Evolutionary conservation across 2,797 vertebrate genomes (phyloP).

Genomic region (Cheirogaleus major): DNA sequence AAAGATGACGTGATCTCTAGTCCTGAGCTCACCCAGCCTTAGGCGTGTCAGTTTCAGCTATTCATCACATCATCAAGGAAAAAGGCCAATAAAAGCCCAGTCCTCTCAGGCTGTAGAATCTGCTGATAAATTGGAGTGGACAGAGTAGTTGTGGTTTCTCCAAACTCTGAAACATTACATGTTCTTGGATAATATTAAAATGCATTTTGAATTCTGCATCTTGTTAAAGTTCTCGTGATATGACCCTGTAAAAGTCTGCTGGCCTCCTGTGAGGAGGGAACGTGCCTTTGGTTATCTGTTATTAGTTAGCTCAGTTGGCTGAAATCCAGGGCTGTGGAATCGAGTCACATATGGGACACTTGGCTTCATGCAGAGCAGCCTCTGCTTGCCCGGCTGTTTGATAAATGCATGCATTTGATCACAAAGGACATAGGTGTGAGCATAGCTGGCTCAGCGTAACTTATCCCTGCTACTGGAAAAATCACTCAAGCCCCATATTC

Average conservation of each 20-base stretch:
- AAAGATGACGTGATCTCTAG: conserved; percentile 55
- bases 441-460: background rate
- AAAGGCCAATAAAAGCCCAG: conserved; percentile 57
- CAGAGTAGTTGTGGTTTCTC: conserved; percentile 64
- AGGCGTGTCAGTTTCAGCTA: conserved; percentile 43
- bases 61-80: conserved; percentile 67
- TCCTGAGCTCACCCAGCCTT: background rate
- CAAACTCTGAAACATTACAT: conserved; percentile 56
- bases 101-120: conserved; percentile 46
- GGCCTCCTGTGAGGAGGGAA: conserved; percentile 22
- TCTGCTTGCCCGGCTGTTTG: background rate
- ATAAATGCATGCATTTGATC: background rate
- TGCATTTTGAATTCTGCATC: conserved; percentile 60
- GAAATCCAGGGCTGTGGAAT: conserved; percentile 53
- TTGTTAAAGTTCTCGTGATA: conserved; percentile 69
- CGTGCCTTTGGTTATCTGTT: conserved; percentile 63
- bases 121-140: conserved; percentile 63
- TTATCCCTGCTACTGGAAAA: background rate
- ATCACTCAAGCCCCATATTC: background rate
- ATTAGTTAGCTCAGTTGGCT: conserved; percentile 61
- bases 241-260: conserved; percentile 54
- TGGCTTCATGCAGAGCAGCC: conserved; percentile 19
- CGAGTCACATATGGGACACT: background rate
- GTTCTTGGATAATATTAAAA: conserved; percentile 65
- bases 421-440: conserved; percentile 10